A percentile compares a stretch with the other conserved stretches of the same genome.
Conservation (phyloP, 1,140 invertebrate genomes). For the Camponotus pennsylvanicus region DNA sequence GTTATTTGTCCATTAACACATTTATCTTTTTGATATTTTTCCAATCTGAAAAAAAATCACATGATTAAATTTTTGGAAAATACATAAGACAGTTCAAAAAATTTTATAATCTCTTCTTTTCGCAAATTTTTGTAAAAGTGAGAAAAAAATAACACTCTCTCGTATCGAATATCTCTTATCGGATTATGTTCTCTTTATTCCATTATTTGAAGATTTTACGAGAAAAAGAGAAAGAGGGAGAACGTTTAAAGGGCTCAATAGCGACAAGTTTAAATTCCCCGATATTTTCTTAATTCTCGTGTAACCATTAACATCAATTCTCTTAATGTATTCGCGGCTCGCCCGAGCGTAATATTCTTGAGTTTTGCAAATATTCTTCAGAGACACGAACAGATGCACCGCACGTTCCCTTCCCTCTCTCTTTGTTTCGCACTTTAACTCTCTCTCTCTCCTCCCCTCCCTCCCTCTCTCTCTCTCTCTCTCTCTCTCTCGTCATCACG, state of each 20-base stretch:
- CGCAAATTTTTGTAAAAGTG: not conserved
- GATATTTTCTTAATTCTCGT: slow-evolving; percentile 16
- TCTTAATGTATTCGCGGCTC: not conserved
- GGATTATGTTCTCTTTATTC: not conserved
- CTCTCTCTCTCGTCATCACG: slow-evolving; percentile 27
- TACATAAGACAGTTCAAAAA: not conserved
- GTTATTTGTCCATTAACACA: slow-evolving; percentile 10
- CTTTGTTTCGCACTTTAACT: slow-evolving; percentile 29
- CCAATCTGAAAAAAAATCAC: not conserved
- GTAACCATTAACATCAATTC: not conserved
- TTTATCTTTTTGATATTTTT: not conserved
- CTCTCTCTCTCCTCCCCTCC: not conserved
- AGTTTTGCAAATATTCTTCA: slow-evolving; percentile 38
- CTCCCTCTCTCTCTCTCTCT: slow-evolving; percentile 15
- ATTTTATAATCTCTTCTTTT: not conserved
- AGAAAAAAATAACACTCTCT: not conserved
- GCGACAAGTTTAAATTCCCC: not conserved
- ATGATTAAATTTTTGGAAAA: not conserved
- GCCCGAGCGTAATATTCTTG: slow-evolving; percentile 18
- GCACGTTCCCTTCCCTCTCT: not conserved
- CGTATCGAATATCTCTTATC: not conserved
- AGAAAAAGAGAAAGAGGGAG: not conserved
- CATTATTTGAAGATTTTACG: not conserved
- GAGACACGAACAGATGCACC: slow-evolving; percentile 6
- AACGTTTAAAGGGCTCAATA: not conserved